Evolutionary conservation across 2,113 vertebrate genomes (phyloP), one percentile per base, ranked within the genome.

Genomic region (Sturnus vulgaris): DNA sequence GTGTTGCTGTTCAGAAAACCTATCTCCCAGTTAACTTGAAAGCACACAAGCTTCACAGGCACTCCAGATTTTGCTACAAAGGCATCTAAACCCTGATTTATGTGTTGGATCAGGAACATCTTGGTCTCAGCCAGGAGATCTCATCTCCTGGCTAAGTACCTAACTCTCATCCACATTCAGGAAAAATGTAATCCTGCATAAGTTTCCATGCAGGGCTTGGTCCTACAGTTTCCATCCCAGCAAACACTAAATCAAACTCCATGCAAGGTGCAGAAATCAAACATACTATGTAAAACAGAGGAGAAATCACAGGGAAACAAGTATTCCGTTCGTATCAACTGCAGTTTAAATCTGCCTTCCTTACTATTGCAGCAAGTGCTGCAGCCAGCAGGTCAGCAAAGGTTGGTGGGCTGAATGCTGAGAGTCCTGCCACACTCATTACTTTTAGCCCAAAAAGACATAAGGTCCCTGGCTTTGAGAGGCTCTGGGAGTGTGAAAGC

Each of bases 371-470:
- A 52, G 22, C 7, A 37, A 59, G 35, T 15, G 23, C n/a, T 17
- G 52, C 22, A 44, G 8, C 11, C 20, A 59, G 25, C 19, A 80
- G 11, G 33, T 24, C 12, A 59, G 39, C 25, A 76, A 57, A 37
- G 3, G 6, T 1, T 2, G 6, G 12, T 27, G 49, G 77, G 33
- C 16, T 15, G 7, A 16, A 7, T 2, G 1, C 19, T 80, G 14
- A 20, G 9, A n/a, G 17, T 49, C 5, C 39, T 33, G 27, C 21
- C 50, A 5, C 8, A 16, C 31, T 57, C 7, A 35, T 68, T 71
- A 6, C 13, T 46, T 24, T 68, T 9, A 80, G 13, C 15, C 18
- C 12, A 22, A 46, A 49, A 40, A 7, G 35, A 64, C 19, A 20
- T 27, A 55, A 65, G 3, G 10, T 47, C 4, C 3, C 31, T 61